A percentile compares a stretch with the other conserved stretches of the same genome.
Evolutionary conservation across 2,888 invertebrate species (phyloP).

Genomic region (Standfussiana lucernea): DNA sequence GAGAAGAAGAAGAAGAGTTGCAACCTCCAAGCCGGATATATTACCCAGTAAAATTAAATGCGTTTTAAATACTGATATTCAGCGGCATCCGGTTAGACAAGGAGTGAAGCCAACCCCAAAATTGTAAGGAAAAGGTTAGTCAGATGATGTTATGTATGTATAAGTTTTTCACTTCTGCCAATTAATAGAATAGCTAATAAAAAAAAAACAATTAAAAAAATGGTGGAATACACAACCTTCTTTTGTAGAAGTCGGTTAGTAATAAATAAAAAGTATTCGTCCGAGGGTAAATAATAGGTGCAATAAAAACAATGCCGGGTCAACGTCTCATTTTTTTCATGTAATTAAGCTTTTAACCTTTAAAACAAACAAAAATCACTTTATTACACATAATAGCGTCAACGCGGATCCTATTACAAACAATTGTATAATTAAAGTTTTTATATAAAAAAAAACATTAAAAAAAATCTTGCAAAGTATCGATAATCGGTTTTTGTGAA

Average conservation of each 20-base stretch:
- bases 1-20: too few relatives aligned
- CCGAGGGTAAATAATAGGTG: not conserved
- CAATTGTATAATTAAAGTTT: conserved; percentile 37
- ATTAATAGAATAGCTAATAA: not conserved
- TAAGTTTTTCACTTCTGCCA: not conserved
- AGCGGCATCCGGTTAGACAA: too few relatives aligned
- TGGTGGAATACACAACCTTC: too few relatives aligned
- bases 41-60: too few relatives aligned
- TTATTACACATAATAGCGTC: conserved; percentile 32
- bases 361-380: conserved; percentile 14
- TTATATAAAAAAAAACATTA: conserved; percentile 22
- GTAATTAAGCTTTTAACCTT: not conserved
- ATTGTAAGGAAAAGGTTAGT: too few relatives aligned
- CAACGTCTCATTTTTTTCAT: not conserved
- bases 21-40: too few relatives aligned
- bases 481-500: conserved; percentile 45
- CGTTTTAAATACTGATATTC: too few relatives aligned
- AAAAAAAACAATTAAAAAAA: too few relatives aligned
- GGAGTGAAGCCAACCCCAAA: too few relatives aligned
- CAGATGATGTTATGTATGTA: too few relatives aligned
- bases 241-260: too few relatives aligned
- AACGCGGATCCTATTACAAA: conserved; percentile 50
- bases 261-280: not conserved
- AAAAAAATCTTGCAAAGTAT: conserved; percentile 33
- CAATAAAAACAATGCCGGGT: not conserved